phyloP scores from a whole-genome alignment of 2,888 invertebrate species.

The Tetropium fuscum region DNA sequence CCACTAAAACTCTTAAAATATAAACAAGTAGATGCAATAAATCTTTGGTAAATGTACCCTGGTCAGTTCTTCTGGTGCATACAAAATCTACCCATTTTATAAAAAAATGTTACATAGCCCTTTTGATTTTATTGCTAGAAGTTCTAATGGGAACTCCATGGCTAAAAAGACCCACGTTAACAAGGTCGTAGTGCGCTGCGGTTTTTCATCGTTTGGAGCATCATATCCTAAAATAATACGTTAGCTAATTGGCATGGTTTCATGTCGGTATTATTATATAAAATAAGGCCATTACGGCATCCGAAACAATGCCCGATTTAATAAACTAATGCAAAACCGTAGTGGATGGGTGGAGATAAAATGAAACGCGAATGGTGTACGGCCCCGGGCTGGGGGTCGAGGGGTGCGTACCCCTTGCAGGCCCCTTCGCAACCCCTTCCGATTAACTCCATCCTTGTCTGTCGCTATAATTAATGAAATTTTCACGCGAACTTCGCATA shows the following conservation, averaged over 20 bases:
- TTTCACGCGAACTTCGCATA: slow-evolving; percentile 55
- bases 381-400: slow-evolving; percentile 54
- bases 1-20: too few species aligned
- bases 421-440: slow-evolving; percentile 57
- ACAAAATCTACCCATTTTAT: too few species aligned
- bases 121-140: too few species aligned
- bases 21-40: too few species aligned
- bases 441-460: slow-evolving; percentile 56
- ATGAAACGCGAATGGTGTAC: slow-evolving; percentile 60
- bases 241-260: slow-evolving; percentile 28
- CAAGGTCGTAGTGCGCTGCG: too few species aligned
- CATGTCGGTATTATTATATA: slow-evolving; percentile 28
- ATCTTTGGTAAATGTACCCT: too few species aligned
- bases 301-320: slow-evolving; percentile 60
- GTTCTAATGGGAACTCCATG: too few species aligned
- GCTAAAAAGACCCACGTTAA: too few species aligned
- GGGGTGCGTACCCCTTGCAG: slow-evolving; percentile 56
- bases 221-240: slow-evolving; percentile 28
- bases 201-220: slow-evolving; percentile 20
- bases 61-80: too few species aligned
- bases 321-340: slow-evolving; percentile 62
- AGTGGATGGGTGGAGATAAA: slow-evolving; percentile 60
- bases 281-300: slow-evolving; percentile 52
- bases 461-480: slow-evolving; percentile 58
- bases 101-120: too few species aligned